Evolutionary conservation across 2,888 invertebrate genomes (phyloP).

Genomic region (Spilosoma lubricipeda): DNA sequence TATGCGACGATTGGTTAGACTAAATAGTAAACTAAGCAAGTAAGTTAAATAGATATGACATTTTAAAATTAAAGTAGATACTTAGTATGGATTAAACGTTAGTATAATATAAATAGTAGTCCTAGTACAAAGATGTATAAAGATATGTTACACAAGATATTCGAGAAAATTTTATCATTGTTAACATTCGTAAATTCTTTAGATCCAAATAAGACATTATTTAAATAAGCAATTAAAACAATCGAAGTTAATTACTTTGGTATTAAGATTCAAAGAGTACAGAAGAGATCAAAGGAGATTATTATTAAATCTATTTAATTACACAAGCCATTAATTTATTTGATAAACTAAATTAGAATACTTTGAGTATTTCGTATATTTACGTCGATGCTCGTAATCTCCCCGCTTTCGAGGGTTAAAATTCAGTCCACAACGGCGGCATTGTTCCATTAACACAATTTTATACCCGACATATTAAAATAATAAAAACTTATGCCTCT

Average conservation of each 20-base stretch:
- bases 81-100: too few species aligned
- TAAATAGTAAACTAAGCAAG: too few species aligned
- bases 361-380: constrained; percentile 63
- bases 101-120: too few species aligned
- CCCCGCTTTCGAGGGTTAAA: constrained; percentile 69
- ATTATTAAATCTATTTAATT: constrained; percentile 52
- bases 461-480: constrained; percentile 86
- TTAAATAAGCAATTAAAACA: neutral
- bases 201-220: neutral
- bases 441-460: constrained; percentile 85
- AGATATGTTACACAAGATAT: neutral
- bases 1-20: too few species aligned
- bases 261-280: constrained; percentile 32
- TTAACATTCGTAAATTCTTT: neutral
- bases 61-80: too few species aligned
- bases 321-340: constrained; percentile 57
- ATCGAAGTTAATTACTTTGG: constrained; percentile 25
- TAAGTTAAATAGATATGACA: too few species aligned
- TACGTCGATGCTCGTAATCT: constrained; percentile 74
- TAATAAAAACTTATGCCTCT: constrained; percentile 87
- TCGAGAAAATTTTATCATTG: neutral
- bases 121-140: too few species aligned
- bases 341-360: constrained; percentile 64
- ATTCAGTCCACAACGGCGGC: constrained; percentile 74
- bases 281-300: constrained; percentile 49